Percentiles rank a stretch among this genome's conserved stretches.
Evolutionary conservation across 2,113 vertebrate species (phyloP).

Genomic region (Campylomormyrus numenius): DNA sequence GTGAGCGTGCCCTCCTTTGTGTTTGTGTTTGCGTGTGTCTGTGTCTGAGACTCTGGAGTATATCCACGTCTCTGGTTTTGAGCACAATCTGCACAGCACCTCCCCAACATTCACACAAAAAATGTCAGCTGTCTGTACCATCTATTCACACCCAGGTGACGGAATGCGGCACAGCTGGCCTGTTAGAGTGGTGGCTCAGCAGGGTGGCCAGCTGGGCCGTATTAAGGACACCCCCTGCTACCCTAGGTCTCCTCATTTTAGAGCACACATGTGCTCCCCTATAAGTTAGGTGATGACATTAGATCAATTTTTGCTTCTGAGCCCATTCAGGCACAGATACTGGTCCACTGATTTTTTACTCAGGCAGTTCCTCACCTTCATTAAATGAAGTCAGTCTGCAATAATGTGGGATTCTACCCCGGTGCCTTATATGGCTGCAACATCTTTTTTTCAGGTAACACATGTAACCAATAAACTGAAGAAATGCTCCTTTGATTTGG

Average conservation of each 20-base stretch:
- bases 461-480: neutral
- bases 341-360: neutral
- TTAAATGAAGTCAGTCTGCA: neutral
- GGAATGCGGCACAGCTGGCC: neutral
- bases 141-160: constrained; percentile 12
- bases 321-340: neutral
- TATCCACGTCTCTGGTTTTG: neutral
- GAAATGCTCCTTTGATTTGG: neutral
- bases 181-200: neutral
- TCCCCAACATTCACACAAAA: neutral
- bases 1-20: neutral
- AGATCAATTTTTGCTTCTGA: neutral
- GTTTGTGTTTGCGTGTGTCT: neutral
- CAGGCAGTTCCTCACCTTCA: neutral
- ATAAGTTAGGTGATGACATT: neutral
- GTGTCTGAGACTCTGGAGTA: neutral
- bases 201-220: neutral
- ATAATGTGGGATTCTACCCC: neutral
- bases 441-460: neutral
- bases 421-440: neutral
- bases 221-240: neutral
- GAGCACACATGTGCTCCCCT: neutral
- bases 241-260: neutral
- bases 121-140: neutral
- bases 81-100: neutral